These are phyloP conservation scores for Phymastichus coffea DNA, from an alignment of 1,140 invertebrate species.

Conservation along the genomic window DNA sequence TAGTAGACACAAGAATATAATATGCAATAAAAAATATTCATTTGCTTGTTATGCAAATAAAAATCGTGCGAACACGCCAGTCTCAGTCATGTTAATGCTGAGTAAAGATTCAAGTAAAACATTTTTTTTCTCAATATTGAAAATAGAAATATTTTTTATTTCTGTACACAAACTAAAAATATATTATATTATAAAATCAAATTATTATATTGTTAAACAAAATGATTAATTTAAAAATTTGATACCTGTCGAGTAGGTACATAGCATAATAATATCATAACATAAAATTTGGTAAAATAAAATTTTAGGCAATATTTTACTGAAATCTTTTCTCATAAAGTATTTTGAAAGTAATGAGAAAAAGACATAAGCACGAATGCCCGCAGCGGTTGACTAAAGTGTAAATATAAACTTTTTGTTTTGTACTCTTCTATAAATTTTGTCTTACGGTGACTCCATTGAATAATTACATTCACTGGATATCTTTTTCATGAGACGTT, in stretches of 20 bases:
- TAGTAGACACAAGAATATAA: conserved; percentile 42
- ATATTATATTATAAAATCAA: neutral
- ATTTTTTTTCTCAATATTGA: conserved; percentile 15
- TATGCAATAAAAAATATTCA: conserved; percentile 26
- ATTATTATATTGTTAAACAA: neutral
- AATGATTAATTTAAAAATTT: neutral
- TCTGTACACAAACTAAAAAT: conserved; percentile 20
- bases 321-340: conserved; percentile 11
- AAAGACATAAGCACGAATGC: conserved; percentile 19
- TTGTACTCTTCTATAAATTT: conserved; percentile 28
- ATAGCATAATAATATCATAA: neutral
- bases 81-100: conserved; percentile 23
- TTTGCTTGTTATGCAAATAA: conserved; percentile 15
- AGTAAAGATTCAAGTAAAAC: conserved; percentile 24
- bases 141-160: conserved; percentile 5
- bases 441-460: neutral
- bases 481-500: neutral
- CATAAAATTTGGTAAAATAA: neutral
- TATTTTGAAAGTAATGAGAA: conserved; percentile 14
- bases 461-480: neutral
- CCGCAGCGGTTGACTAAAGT: conserved; percentile 24
- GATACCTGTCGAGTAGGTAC: neutral
- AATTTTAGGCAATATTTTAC: conserved; percentile 1
- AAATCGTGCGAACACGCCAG: conserved; percentile 30
- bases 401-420: conserved; percentile 17